Conservation (phyloP, 2,888 invertebrate genomes). For the Drosophila prolongata region DNA sequence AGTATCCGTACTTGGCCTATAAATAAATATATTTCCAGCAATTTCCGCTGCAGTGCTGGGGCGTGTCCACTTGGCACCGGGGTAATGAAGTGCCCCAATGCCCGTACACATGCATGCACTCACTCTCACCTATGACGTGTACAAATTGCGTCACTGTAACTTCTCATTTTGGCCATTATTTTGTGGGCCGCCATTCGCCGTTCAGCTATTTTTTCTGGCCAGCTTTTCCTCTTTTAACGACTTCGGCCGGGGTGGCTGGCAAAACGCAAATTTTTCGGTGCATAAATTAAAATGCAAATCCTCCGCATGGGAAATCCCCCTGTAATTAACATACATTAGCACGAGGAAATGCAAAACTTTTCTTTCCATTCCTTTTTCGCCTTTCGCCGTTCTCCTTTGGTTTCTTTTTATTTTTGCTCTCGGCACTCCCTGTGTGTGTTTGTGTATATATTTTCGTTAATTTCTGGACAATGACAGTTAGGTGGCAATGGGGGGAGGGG, state of each 20-base stretch:
- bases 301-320: constrained; percentile 78
- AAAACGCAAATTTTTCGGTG: constrained; percentile 74
- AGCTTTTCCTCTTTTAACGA: constrained; percentile 48
- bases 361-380: constrained; percentile 40
- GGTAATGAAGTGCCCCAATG: constrained; percentile 46
- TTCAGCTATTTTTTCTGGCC: constrained; percentile 40
- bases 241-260: constrained; percentile 47
- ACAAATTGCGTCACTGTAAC: constrained; percentile 63
- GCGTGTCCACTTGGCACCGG: constrained; percentile 45
- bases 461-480: constrained; percentile 81
- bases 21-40: constrained; percentile 48
- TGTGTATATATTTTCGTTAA: constrained; percentile 76
- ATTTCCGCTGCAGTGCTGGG: constrained; percentile 44
- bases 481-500: constrained; percentile 67
- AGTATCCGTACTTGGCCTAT: constrained; percentile 37
- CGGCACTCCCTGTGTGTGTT: constrained; percentile 15
- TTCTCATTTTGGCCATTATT: constrained; percentile 69
- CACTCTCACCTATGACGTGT: constrained; percentile 39
- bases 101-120: constrained; percentile 27
- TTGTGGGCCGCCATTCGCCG: constrained; percentile 22
- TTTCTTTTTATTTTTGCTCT: constrained; percentile 21
- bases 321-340: constrained; percentile 85
- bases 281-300: constrained; percentile 82
- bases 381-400: constrained; percentile 15
- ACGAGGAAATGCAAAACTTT: constrained; percentile 80